phyloP scores from a whole-genome alignment of 1,140 invertebrate species.

The Hylyphantes graminicola region DNA sequence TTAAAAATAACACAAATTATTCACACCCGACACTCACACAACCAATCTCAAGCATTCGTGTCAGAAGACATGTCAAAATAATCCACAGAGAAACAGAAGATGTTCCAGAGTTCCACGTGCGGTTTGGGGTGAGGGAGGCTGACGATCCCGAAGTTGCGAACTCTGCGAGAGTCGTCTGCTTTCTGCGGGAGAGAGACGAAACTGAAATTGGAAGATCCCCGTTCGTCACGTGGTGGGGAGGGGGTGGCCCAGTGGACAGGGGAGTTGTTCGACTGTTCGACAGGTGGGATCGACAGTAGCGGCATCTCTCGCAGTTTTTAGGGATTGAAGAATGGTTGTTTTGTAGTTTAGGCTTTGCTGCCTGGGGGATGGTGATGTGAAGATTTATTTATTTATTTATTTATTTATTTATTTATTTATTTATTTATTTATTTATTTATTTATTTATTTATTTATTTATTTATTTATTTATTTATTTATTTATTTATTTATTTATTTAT shows the following conservation, averaged over 20 bases:
- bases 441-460: background rate
- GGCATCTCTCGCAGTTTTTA: constrained; percentile 13
- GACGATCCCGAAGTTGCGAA: background rate
- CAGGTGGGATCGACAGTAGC: constrained; percentile 18
- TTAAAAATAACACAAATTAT: no score
- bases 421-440: background rate
- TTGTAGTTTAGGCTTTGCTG: background rate
- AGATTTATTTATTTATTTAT: background rate
- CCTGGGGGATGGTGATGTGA: background rate
- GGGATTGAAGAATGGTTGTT: background rate
- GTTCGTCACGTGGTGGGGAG: constrained; percentile 34
- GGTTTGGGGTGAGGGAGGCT: background rate
- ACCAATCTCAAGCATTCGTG: background rate
- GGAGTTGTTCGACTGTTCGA: constrained; percentile 1
- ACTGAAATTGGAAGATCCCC: constrained; percentile 20
- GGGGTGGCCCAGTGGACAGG: background rate
- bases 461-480: no score
- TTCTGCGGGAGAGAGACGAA: constrained; percentile 13
- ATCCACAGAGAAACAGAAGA: background rate
- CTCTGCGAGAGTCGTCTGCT: background rate
- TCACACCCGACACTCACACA: background rate
- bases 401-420: background rate
- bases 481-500: no score
- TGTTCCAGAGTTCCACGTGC: constrained; percentile 23
- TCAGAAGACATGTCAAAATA: background rate